Conservation (phyloP, 2,113 vertebrate species). For the Ceratotherium simum region DNA sequence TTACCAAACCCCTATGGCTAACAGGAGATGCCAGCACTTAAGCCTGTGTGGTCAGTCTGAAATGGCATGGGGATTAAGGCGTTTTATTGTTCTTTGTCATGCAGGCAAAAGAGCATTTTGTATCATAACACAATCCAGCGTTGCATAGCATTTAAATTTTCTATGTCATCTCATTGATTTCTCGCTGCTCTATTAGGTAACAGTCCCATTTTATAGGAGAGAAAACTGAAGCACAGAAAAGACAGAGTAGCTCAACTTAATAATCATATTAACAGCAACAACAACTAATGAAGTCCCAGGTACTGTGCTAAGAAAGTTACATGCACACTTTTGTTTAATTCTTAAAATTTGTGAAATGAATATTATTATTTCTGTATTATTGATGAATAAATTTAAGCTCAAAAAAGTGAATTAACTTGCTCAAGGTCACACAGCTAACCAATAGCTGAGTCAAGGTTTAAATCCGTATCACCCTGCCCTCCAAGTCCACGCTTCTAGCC, state of each 20-base stretch:
- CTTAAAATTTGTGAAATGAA: slow-evolving; percentile 54
- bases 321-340: background rate
- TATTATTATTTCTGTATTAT: slow-evolving; percentile 14
- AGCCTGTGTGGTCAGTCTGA: background rate
- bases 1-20: background rate
- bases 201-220: background rate
- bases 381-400: slow-evolving; percentile 40
- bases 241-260: background rate
- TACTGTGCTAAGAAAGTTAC: background rate
- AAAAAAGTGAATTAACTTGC: background rate
- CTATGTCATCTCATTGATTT: background rate
- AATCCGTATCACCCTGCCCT: background rate
- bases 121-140: background rate
- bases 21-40: background rate
- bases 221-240: background rate
- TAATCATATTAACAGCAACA: background rate
- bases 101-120: background rate
- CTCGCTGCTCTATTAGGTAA: background rate
- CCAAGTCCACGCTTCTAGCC: background rate
- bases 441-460: background rate
- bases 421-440: background rate
- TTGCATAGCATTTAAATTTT: background rate
- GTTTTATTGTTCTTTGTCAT: background rate
- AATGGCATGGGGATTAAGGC: background rate
- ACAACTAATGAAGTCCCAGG: background rate